Evolutionary conservation across 2,113 vertebrate species (phyloP).

Genomic region (Cololabis saira): DNA sequence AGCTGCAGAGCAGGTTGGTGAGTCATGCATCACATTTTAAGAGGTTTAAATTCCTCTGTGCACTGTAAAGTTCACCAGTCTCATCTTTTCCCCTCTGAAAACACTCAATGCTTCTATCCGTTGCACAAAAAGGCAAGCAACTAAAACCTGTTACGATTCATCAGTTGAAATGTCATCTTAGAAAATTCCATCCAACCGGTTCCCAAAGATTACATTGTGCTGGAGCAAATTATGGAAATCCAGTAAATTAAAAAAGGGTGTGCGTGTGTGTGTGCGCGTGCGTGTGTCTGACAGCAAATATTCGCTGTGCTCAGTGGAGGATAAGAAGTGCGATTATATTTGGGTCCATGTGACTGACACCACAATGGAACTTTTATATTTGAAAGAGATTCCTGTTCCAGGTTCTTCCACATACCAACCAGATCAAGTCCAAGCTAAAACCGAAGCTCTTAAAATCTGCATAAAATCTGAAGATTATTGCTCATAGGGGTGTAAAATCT

Average conservation of each 20-base stretch:
- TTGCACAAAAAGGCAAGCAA: slow-evolving; percentile 25
- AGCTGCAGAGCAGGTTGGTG: slow-evolving; percentile 30
- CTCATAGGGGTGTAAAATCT: background rate
- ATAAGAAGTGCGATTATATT: slow-evolving; percentile 43
- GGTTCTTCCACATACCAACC: slow-evolving; percentile 25
- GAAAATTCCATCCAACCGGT: slow-evolving; percentile 57
- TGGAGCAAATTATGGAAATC: slow-evolving; percentile 51
- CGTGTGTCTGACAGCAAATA: slow-evolving; percentile 8
- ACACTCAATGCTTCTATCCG: slow-evolving; percentile 11
- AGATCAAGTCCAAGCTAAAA: background rate
- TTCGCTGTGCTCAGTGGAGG: slow-evolving; percentile 39
- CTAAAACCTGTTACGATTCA: slow-evolving; percentile 37
- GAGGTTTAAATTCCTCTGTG: slow-evolving; percentile 1
- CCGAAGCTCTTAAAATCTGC: background rate
- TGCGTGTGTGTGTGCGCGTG: slow-evolving; percentile 4
- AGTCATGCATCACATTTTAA: slow-evolving; percentile 1
- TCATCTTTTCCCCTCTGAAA: slow-evolving; percentile 26
- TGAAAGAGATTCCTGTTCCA: slow-evolving; percentile 44
- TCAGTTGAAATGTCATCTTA: slow-evolving; percentile 30
- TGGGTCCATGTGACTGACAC: slow-evolving; percentile 35
- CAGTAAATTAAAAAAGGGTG: slow-evolving; percentile 21
- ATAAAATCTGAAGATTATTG: slow-evolving; percentile 24
- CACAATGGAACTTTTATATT: slow-evolving; percentile 59
- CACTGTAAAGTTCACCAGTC: background rate
- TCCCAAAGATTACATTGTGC: slow-evolving; percentile 46